These are phyloP conservation scores for Aix galericulata DNA, from an alignment of 2,113 vertebrate species.

Conservation along the genomic window DNA sequence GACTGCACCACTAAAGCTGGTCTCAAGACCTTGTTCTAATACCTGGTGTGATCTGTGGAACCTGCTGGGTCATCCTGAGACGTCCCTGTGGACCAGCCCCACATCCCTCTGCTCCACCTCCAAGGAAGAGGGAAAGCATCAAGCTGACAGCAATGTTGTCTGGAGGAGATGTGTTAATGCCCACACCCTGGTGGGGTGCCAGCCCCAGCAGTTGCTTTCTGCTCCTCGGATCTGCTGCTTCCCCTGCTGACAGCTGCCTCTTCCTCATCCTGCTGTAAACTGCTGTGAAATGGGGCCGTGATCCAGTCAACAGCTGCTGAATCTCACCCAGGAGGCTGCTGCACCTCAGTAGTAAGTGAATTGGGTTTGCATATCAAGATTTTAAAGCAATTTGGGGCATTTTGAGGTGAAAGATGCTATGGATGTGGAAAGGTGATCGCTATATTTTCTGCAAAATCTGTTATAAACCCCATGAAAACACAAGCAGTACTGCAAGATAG, in stretches of 20 bases:
- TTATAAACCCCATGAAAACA: background rate
- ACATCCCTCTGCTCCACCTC: background rate
- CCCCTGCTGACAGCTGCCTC: background rate
- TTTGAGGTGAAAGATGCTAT: background rate
- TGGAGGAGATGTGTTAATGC: background rate
- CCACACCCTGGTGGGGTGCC: accelerated
- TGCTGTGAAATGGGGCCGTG: accelerated
- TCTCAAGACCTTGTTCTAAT: background rate
- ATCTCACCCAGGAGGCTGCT: background rate
- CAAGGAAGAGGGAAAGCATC: background rate
- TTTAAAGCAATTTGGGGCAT: background rate
- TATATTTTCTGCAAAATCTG: background rate
- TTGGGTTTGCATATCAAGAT: background rate
- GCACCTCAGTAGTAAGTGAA: background rate
- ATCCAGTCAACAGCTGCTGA: conserved; percentile 14
- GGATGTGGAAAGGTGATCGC: background rate
- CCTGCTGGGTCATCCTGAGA: background rate
- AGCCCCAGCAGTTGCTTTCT: background rate
- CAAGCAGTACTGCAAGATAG: background rate
- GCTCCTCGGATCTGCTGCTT: background rate
- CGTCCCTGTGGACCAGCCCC: background rate
- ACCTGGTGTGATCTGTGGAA: background rate
- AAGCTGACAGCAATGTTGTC: background rate
- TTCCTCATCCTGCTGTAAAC: background rate
- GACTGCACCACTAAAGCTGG: background rate